Base-by-base conservation (phyloP, 2,888 invertebrate genomes). In the Melanotus villosus region DNA sequence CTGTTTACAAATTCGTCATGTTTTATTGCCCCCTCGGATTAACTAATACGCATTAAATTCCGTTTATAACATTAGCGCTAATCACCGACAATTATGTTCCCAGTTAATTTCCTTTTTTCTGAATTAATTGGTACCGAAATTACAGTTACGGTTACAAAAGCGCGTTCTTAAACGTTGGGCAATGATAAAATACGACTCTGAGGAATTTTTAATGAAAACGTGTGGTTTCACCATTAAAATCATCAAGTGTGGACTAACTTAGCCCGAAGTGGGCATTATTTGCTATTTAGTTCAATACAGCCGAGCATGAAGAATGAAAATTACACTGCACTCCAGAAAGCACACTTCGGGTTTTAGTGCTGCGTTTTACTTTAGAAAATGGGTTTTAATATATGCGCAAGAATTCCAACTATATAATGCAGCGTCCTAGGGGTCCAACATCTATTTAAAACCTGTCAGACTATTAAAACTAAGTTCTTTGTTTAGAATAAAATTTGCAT, bases 401-500 rank as follows among this genome's bases (percentile, higher is more conserved):
- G 50, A 43, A 52, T 59, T 70, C 62, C 62, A n/a, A n/a, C n/a
- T n/a, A n/a, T n/a, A n/a, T n/a, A n/a, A n/a, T 60, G 60, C 58
- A 58, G 62, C 52, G 30, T 70, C 66, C 47, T 68, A 63, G 64
- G 69, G 69, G 60, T 65, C 69, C 65, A 60, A 69, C 60, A 65
- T 68, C 68, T 72, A 69, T 69, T 72, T 69, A 69, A 69, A 70
- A 67, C 69, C 50, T 67, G 69, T 70, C 69, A 70, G 68, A 66
- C 71, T 68, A 68, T 71, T 72, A 71, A 72, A 68, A n/a, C 58
- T 66, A 59, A 65, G 70, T 63, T 69, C 73, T 73, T 74, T 73
- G 71, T 75, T 74, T 74, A 73, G 70, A 62, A 63, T 54, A 63
- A 70, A 72, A 74, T 70, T 72, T 71, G 71, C 68, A 70, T 70